phyloP scores from a whole-genome alignment of 2,113 vertebrate species.

The Coregonus clupeaformis region DNA sequence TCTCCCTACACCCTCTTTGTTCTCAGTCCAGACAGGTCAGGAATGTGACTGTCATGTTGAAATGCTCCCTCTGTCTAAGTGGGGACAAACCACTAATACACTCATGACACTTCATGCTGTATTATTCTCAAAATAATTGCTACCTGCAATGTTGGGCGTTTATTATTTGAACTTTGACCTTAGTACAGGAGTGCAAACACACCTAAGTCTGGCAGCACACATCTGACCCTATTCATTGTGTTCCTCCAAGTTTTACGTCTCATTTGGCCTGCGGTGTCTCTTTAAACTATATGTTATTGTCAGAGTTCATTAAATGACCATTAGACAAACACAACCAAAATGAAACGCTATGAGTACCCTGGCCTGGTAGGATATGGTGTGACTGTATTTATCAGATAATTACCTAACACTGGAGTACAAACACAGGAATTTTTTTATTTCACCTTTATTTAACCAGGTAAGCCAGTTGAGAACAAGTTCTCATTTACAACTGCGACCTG shows the following conservation, averaged over 20 bases:
- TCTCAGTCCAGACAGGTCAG: slow-evolving; percentile 2
- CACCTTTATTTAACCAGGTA: no score
- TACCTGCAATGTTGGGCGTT: no score
- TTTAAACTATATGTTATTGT: background rate
- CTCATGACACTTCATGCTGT: no score
- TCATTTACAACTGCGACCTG: no score
- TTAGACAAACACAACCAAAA: background rate
- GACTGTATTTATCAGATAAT: background rate
- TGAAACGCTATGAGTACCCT: background rate
- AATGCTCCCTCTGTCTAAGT: background rate
- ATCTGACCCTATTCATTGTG: no score
- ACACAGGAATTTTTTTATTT: no score
- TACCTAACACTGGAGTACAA: background rate
- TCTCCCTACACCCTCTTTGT: background rate
- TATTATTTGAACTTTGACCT: no score
- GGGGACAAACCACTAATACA: no score
- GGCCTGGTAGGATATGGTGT: background rate
- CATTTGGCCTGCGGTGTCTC: background rate
- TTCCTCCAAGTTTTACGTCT: background rate
- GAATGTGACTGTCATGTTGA: background rate
- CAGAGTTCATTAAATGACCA: background rate
- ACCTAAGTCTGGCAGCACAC: no score
- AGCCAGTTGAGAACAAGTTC: no score
- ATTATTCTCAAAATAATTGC: background rate
- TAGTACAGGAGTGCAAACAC: no score